Evolutionary conservation across 1,140 invertebrate genomes (phyloP), one percentile per base, ranked within the genome.

Genomic region (Drosophila sturtevanti): DNA sequence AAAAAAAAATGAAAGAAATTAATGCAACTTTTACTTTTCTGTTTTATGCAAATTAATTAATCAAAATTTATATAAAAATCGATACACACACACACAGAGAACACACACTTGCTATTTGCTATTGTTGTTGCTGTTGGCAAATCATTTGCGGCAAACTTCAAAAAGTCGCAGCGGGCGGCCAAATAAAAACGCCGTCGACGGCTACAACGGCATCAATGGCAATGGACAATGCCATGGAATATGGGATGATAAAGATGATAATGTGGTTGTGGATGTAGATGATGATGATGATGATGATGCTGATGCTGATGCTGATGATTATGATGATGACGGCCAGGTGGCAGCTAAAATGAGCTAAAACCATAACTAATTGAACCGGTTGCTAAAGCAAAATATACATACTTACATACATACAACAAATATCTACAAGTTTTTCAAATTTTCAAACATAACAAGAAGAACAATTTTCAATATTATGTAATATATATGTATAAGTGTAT

Each of bases 41-140:
- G 81, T 64, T 41, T 72, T 85, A 89, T 89, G 84, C 84, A 89
- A 87, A 87, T 82, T 82, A 87, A 87, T 89, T 89, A 87, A 87
- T 87, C 84, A 87, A 87, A 89, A 74, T 89, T 85, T 18, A 48
- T 48, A 48, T 48, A 48, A 48, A 48, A 48, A 48, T 21, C 41
- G 41, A 48, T 48, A 48, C 41, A 48, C 41, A 14, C 41, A 48
- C 16, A 48, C 38, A 41, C n/a, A 6, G 0, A 16, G 56, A 51
- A 70, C 68, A 76, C 66, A 79, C 72, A 70, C 67, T 68, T 77
- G 63, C 68, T 56, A 31, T 41, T 48, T 52, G 62, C 44, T 68
- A 71, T 48, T 71, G 44, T 73, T 61, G 59, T 16, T 21, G 41
- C 56, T 77, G 79, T 65, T 81, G 81, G 54, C 74, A 78, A 87